These are phyloP conservation scores for Cryptus viduatorius DNA, from an alignment of 2,888 invertebrate species.

Conservation along the genomic window DNA sequence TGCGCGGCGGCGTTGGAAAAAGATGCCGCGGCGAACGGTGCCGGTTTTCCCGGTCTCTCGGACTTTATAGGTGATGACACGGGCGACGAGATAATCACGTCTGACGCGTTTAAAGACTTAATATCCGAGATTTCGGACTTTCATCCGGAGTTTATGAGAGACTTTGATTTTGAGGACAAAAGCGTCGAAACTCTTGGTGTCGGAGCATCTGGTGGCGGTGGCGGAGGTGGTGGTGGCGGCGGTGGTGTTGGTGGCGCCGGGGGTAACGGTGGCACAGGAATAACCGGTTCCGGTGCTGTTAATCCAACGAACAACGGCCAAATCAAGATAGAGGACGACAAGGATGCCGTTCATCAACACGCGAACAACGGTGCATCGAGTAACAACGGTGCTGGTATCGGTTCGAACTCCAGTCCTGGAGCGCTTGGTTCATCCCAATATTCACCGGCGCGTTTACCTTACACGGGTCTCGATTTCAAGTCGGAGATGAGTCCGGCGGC, in stretches of 20 bases:
- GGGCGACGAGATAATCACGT: conserved; percentile 91
- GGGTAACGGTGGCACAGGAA: conserved; percentile 65
- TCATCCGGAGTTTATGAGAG: conserved; percentile 93
- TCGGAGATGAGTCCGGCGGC: conserved; percentile 95
- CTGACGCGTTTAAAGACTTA: conserved; percentile 93
- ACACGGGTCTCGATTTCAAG: conserved; percentile 86
- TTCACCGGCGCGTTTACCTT: conserved; percentile 85
- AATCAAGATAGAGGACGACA: conserved; percentile 84
- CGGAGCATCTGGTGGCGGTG: conserved; percentile 61
- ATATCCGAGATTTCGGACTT: conserved; percentile 95
- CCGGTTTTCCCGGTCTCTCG: conserved; percentile 91
- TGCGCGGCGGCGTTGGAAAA: conserved; percentile 95
- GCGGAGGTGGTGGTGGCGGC: conserved; percentile 65
- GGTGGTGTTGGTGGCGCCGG: conserved; percentile 60
- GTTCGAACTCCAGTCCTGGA: conserved; percentile 82
- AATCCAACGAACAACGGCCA: conserved; percentile 79
- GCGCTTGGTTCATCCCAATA: conserved; percentile 86
- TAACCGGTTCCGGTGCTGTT: conserved; percentile 68
- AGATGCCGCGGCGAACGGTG: conserved; percentile 90
- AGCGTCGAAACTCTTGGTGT: conserved; percentile 79
- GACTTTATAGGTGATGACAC: conserved; percentile 94
- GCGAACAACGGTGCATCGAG: conserved; percentile 78
- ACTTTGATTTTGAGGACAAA: conserved; percentile 91
- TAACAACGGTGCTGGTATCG: conserved; percentile 73
- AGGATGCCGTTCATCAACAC: conserved; percentile 80